These are phyloP conservation scores for Tursiops truncatus DNA, from an alignment of 2,113 vertebrate genomes.

Conservation along the genomic window DNA sequence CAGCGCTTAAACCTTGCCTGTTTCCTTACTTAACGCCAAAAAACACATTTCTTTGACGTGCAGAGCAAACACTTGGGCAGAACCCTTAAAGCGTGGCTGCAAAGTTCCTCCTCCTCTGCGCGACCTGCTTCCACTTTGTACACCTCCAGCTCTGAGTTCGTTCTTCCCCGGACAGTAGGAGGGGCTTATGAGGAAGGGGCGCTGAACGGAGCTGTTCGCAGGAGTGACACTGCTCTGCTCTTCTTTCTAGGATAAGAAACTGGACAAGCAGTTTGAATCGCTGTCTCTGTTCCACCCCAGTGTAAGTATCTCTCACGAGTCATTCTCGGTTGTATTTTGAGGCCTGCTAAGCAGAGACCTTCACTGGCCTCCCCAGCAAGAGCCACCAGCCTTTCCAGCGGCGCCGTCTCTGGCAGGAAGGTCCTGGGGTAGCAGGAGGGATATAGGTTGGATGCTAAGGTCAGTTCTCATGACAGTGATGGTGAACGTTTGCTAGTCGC, in stretches of 20 bases:
- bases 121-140: neutral
- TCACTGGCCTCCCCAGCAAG: neutral
- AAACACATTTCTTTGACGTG: neutral
- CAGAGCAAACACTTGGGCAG: neutral
- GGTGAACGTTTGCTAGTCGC: accelerated
- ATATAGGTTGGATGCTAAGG: neutral
- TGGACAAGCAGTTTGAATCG: slow-evolving; percentile 94
- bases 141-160: neutral
- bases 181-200: neutral
- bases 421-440: neutral
- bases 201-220: neutral
- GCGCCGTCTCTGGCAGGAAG: neutral
- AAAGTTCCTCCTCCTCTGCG: neutral
- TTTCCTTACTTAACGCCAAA: neutral
- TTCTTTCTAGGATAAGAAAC: slow-evolving; percentile 91
- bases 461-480: neutral
- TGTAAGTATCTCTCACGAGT: slow-evolving; percentile 85
- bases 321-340: accelerated
- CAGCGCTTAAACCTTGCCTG: neutral
- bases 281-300: slow-evolving; percentile 90
- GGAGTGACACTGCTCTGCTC: neutral
- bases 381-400: neutral
- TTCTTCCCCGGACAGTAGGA: neutral
- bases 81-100: neutral
- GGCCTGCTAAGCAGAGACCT: neutral